Base-by-base conservation (phyloP, 2,113 vertebrate species). In the Gadus chalcogrammus region DNA sequence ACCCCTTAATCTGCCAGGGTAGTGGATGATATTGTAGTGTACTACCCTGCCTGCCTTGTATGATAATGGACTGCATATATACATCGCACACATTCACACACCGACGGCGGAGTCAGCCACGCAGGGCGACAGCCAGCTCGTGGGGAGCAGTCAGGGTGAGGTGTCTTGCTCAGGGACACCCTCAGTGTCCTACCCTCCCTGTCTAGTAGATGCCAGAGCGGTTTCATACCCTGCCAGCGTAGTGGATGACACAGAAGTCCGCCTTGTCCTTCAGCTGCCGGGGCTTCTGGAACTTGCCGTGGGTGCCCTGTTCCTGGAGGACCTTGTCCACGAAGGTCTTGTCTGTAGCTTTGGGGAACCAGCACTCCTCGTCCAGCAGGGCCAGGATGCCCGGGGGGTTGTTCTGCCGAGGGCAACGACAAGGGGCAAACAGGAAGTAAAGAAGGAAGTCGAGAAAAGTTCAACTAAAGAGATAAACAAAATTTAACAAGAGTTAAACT, bases 341-440 rank as follows among this genome's bases (percentile, higher is more conserved):
- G 79, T 99, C 97, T 0, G 97, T 99, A 72, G 97, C 97, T 82
- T 99, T 99, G 60, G 97, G 97, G 84, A 98, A 99, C 97, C 97
- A 99, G 81, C 97, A 99, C 77, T 99, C 97, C 81, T 99, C 97
- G 60, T 99, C 97, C 89, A 99, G 88, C 82, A 99, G 90, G 70
- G 97, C 95, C 74, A 99, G 87, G 73, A 99, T 96, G 27, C 97
- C 97, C 0, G 97, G 97, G 0, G 97, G 97, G 81, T 99, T 99
- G 69, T 97, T 94, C 97, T 99, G 11, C 42, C 1, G 83, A 8
- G 15, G 55, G 17, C 9, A n/a, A 58, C 9, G n/a, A 58, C 15
- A 58, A 58, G 15, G 6, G 13, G n/a, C 16, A 11, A 72, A 5
- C 42, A 48, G 12, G 83, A n/a, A 13, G 55, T 58, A 58, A 58